These are phyloP conservation scores for Lithophane socia DNA, from an alignment of 2,888 invertebrate species.

Conservation along the genomic window DNA sequence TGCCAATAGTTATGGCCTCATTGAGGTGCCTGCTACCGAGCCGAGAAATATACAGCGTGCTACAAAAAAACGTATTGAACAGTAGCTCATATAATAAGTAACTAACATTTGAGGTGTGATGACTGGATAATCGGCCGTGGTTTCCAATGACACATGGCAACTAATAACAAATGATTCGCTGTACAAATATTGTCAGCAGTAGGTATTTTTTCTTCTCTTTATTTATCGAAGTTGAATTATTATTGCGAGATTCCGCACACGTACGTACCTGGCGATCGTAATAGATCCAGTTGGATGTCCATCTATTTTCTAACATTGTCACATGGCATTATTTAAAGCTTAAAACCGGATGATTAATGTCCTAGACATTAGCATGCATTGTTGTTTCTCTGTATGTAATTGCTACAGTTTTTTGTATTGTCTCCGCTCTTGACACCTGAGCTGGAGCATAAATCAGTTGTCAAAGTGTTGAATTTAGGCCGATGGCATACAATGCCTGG, in stretches of 20 bases:
- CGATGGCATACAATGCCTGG: constrained; percentile 79
- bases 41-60: constrained; percentile 55
- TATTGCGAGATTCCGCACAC: constrained; percentile 69
- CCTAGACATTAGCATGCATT: constrained; percentile 78
- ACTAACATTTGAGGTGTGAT: constrained; percentile 71
- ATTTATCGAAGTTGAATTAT: constrained; percentile 71
- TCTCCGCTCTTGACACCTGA: constrained; percentile 86
- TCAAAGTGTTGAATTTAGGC: constrained; percentile 83
- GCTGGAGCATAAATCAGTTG: constrained; percentile 87
- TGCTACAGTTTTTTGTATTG: constrained; percentile 81
- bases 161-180: constrained; percentile 76
- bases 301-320: constrained; percentile 75
- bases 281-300: constrained; percentile 75
- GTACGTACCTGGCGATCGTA: constrained; percentile 70
- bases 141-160: constrained; percentile 68
- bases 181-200: constrained; percentile 74
- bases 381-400: constrained; percentile 81
- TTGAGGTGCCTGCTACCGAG: constrained; percentile 76
- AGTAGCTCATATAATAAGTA: constrained; percentile 74
- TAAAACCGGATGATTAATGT: constrained; percentile 83
- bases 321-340: constrained; percentile 77
- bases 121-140: constrained; percentile 69
- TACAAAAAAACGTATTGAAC: constrained; percentile 72
- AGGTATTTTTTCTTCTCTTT: constrained; percentile 70
- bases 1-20: constrained; percentile 82